These are phyloP conservation scores for Rhinoraja longicauda DNA, from an alignment of 2,797 vertebrate species.

Conservation along the genomic window DNA sequence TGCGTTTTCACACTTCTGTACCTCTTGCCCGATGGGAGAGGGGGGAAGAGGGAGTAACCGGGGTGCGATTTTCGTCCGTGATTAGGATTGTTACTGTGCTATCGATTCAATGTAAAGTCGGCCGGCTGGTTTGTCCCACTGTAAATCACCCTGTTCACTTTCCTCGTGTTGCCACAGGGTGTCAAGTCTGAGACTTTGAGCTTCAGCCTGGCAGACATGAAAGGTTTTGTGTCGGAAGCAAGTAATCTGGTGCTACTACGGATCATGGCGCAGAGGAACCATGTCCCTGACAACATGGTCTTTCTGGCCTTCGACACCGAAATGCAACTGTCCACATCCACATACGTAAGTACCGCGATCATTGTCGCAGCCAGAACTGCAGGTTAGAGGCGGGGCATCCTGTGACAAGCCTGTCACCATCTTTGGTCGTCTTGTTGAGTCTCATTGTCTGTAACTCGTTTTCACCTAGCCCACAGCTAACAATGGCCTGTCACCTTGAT, in stretches of 20 bases:
- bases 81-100: neutral
- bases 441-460: too few species aligned
- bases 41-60: too few species aligned
- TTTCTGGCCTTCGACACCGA: slow-evolving; percentile 68
- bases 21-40: too few species aligned
- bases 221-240: slow-evolving; percentile 72
- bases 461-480: too few species aligned
- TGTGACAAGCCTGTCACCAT: too few species aligned
- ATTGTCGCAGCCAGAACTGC: too few species aligned
- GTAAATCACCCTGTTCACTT: neutral
- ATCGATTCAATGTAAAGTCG: neutral
- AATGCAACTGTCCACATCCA: slow-evolving; percentile 57
- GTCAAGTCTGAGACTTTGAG: slow-evolving; percentile 40
- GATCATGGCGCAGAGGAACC: slow-evolving; percentile 61
- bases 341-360: slow-evolving; percentile 66
- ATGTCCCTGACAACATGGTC: slow-evolving; percentile 57
- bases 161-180: neutral
- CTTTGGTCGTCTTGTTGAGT: too few species aligned
- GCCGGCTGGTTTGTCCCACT: neutral
- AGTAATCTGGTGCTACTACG: slow-evolving; percentile 78
- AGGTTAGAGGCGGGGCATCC: too few species aligned
- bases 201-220: slow-evolving; percentile 44
- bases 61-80: too few species aligned
- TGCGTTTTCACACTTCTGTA: too few species aligned
- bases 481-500: too few species aligned